phyloP scores from a whole-genome alignment of 2,113 vertebrate genomes.

The Tupaia tana region DNA sequence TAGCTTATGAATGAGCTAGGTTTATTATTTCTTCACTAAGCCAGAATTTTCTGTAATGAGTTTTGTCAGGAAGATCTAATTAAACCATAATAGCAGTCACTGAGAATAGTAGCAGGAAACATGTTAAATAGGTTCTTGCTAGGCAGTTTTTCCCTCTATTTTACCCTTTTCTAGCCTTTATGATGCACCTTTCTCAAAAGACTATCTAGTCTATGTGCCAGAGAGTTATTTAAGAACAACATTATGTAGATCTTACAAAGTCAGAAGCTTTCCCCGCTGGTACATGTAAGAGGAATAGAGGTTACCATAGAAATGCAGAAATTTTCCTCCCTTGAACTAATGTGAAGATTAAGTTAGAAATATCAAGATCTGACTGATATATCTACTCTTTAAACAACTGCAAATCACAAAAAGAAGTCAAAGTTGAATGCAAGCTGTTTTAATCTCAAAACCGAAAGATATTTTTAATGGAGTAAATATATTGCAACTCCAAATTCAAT shows the following conservation, averaged over 20 bases:
- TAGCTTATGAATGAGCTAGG: conserved; percentile 77
- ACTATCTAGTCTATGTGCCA: neutral
- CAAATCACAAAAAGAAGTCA: neutral
- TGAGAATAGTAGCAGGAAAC: conserved; percentile 73
- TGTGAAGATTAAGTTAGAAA: conserved; percentile 19
- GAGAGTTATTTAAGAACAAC: conserved; percentile 52
- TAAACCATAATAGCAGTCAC: conserved; percentile 74
- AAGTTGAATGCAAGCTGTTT: neutral
- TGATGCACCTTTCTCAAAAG: conserved; percentile 42
- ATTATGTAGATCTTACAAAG: neutral
- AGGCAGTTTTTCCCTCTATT: conserved; percentile 4
- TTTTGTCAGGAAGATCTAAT: conserved; percentile 83
- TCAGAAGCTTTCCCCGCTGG: conserved; percentile 14
- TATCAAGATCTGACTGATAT: neutral
- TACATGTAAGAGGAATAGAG: neutral
- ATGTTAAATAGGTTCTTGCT: conserved; percentile 62
- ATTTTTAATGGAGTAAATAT: neutral
- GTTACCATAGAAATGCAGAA: neutral
- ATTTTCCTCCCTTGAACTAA: conserved; percentile 29
- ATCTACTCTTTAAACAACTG: neutral
- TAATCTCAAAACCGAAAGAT: neutral
- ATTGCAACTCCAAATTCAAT: neutral
- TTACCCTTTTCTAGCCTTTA: conserved; percentile 64
- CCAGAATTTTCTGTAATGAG: conserved; percentile 76
- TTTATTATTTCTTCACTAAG: conserved; percentile 82